phyloP scores from a whole-genome alignment of 2,797 vertebrate species.

The Ctenosaura bakeri region DNA sequence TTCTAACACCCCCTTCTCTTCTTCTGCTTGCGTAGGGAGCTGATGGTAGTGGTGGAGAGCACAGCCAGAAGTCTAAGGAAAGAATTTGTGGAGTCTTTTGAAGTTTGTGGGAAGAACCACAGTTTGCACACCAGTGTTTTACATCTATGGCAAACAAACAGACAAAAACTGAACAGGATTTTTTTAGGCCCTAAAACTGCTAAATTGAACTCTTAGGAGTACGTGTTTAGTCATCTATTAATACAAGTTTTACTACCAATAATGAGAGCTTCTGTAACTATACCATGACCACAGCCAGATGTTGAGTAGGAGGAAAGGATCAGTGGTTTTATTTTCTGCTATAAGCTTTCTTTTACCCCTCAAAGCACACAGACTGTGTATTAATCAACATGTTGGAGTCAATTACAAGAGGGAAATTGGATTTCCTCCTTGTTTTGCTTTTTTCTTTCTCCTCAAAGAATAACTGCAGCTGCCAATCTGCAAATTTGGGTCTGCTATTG shows the following conservation, averaged over 20 bases:
- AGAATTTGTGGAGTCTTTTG: neutral
- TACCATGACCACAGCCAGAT: constrained; percentile 13
- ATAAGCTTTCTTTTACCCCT: constrained; percentile 5
- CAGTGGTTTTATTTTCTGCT: neutral
- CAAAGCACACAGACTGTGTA: constrained; percentile 15
- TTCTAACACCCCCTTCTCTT: neutral
- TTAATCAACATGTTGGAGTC: constrained; percentile 23
- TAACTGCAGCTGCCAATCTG: neutral
- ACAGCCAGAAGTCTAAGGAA: neutral
- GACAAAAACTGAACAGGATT: neutral
- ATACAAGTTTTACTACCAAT: neutral
- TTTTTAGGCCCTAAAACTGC: neutral
- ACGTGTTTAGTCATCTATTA: constrained; percentile 11
- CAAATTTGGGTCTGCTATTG: neutral
- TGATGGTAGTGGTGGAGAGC: neutral
- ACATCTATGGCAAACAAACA: neutral
- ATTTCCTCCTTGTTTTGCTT: neutral
- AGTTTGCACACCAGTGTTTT: neutral
- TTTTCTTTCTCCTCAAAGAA: neutral
- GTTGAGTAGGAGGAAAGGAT: neutral
- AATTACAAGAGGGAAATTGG: constrained; percentile 11
- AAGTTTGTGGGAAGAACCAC: neutral
- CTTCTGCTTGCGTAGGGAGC: neutral
- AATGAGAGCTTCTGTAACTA: neutral
- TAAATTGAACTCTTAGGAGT: neutral